phyloP scores from a whole-genome alignment of 2,113 vertebrate genomes.

The Callospermophilus lateralis region DNA sequence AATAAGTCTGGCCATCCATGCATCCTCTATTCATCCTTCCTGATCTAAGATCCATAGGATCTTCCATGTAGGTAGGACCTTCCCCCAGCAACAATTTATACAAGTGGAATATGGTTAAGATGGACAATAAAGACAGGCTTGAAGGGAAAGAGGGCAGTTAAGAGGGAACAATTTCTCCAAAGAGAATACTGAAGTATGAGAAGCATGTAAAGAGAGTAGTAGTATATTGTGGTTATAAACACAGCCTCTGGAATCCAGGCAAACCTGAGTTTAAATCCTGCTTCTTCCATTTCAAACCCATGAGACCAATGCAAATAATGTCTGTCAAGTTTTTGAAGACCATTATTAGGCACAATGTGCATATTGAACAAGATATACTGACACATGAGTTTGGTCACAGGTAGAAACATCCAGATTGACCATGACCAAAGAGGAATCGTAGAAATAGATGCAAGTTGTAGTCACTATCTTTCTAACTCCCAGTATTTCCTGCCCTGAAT shows the following conservation, averaged over 20 bases:
- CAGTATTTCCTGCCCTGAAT: not conserved
- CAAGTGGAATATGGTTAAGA: not conserved
- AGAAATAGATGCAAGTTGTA: not conserved
- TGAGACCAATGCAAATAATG: not conserved
- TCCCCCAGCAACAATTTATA: not conserved
- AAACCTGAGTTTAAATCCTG: not conserved
- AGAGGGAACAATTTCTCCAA: not conserved
- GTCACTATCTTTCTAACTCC: not conserved
- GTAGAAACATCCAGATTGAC: not conserved
- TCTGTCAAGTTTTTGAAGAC: not conserved
- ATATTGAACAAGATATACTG: conserved; percentile 30
- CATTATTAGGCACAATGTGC: not conserved
- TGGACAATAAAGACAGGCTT: not conserved
- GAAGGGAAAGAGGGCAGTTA: not conserved
- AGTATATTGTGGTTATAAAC: not conserved
- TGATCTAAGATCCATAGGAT: not conserved
- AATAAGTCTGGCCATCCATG: not conserved
- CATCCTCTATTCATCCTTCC: not conserved
- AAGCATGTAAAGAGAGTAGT: not conserved
- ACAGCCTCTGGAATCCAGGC: not conserved
- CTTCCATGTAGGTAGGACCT: not conserved
- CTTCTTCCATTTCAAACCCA: not conserved
- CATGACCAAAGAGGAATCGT: not conserved
- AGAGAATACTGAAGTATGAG: not conserved
- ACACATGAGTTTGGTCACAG: not conserved